Evolutionary conservation across 2,113 vertebrate species (phyloP).

Genomic region (Platanista minor): DNA sequence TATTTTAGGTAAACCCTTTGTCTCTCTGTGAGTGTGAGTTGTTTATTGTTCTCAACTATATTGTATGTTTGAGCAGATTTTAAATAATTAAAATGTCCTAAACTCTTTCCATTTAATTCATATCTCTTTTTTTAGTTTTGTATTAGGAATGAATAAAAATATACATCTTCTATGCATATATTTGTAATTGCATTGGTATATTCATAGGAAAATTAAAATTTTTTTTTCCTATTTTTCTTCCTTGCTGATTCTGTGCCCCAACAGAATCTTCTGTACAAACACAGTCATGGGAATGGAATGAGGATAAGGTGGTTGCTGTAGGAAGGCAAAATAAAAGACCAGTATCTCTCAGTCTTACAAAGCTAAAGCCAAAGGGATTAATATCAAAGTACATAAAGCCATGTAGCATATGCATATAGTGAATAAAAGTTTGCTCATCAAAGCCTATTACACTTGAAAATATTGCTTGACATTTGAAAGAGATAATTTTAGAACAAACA

Average conservation of each 20-base stretch:
- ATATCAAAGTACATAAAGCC: background rate
- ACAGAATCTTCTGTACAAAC: background rate
- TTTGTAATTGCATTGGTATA: background rate
- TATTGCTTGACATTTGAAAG: background rate
- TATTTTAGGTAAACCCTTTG: conserved; percentile 67
- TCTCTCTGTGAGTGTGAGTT: conserved; percentile 51
- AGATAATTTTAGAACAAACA: background rate
- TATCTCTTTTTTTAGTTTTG: background rate
- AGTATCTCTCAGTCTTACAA: background rate
- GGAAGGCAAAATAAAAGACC: background rate
- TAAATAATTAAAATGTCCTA: conserved; percentile 37
- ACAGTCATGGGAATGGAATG: background rate
- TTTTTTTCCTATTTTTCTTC: background rate
- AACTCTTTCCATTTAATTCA: background rate
- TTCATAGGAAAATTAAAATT: background rate
- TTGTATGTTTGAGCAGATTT: conserved; percentile 14
- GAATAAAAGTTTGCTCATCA: background rate
- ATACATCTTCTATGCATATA: background rate
- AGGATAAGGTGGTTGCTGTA: background rate
- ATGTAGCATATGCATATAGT: background rate
- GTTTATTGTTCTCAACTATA: conserved; percentile 56
- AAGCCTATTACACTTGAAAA: background rate
- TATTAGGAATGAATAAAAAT: conserved; percentile 39
- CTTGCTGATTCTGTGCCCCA: background rate
- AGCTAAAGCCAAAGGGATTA: background rate